Percentiles rank a stretch among this genome's conserved stretches.
These are phyloP conservation scores for Threskiornis aethiopicus DNA, from an alignment of 2,797 vertebrate species.

Conservation along the genomic window DNA sequence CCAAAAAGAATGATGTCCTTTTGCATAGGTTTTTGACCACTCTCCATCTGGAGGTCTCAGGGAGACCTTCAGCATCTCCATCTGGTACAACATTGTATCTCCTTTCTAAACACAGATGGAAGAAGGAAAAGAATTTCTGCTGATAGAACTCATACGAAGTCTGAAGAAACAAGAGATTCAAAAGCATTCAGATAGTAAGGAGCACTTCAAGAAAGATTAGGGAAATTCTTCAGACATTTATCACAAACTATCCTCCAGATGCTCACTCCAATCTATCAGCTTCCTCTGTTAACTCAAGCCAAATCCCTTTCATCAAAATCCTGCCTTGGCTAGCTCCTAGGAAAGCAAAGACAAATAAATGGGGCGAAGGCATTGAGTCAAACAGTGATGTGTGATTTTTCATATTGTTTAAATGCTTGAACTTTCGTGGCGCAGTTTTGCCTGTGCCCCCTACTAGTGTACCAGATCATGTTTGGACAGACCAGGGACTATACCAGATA, in stretches of 20 bases:
- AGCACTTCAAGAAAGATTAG: background rate
- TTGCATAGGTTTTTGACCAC: background rate
- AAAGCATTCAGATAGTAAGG: background rate
- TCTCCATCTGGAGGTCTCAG: background rate
- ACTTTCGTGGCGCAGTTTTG: background rate
- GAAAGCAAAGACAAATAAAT: background rate
- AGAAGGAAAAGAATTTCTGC: background rate
- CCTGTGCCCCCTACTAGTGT: background rate
- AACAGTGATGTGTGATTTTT: background rate
- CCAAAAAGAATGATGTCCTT: background rate
- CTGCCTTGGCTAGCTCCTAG: background rate
- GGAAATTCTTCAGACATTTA: constrained; percentile 19
- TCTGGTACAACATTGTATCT: background rate
- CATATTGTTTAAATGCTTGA: background rate
- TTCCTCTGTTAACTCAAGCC: background rate
- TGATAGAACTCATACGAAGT: background rate
- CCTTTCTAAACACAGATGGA: background rate
- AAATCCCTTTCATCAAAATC: background rate
- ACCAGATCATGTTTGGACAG: background rate
- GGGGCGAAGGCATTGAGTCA: background rate
- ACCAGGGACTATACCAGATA: background rate
- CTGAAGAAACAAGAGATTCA: background rate
- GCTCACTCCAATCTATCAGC: background rate
- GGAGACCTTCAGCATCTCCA: background rate
- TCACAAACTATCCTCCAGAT: background rate